Evolutionary conservation across 2,888 invertebrate species (phyloP), one percentile per base, ranked within the genome.

Genomic region (Busseola fusca): DNA sequence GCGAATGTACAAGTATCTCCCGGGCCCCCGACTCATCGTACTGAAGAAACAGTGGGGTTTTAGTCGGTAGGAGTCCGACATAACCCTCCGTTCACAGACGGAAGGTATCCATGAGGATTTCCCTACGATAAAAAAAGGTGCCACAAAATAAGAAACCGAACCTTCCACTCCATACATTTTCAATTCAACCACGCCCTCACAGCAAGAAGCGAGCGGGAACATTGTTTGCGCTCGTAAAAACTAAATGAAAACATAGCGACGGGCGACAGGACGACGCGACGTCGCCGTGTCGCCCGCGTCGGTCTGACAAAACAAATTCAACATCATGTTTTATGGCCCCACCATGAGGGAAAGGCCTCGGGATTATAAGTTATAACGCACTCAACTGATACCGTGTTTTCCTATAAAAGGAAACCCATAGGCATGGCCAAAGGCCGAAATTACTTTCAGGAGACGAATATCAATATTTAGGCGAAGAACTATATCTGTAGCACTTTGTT

Each of bases 141-240:
- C 34, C 64, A 80, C 70, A 79, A 74, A 83, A 75, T 63, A 64
- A 78, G 72, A 82, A 78, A 75, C 62, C 54, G 45, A 77, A 54
- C 54, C 65, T 67, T 65, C 25, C 59, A 34, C 70, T 74, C 40
- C 76, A 74, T 77, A 72, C 73, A 74, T 79, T 76, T 78, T 74
- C 65, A 66, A 72, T 78, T 78, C 67, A 71, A 87, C 81, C 83
- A 78, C 74, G 66, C 83, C 76, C 76, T 80, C 80, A 70, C 72
- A 84, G 83, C 84, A 69, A 84, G 84, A 78, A 86, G 80, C 80
- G 79, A 80, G 71, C 78, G 75, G 84, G 82, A 86, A 87, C 87
- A 86, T 87, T 86, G 88, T 87, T 89, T 88, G 88, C 74, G 86
- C 82, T 91, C 91, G 92, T 92, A 92, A 92, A 92, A 91, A 88